These are phyloP conservation scores for Saimiri boliviensis DNA, from an alignment of 2,113 vertebrate genomes.

Conservation along the genomic window DNA sequence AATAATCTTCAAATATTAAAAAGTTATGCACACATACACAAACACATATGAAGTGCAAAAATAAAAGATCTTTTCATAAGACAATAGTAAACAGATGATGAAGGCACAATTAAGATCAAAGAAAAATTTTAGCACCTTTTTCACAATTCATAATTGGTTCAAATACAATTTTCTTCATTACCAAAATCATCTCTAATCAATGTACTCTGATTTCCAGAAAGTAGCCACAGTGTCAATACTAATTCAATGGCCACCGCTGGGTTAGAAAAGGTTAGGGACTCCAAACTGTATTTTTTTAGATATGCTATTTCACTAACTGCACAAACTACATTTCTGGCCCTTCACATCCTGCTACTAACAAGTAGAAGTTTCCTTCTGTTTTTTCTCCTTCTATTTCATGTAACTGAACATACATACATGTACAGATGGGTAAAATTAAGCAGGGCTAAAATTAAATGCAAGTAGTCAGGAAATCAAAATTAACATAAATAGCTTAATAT, in stretches of 20 bases:
- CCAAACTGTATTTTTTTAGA: neutral
- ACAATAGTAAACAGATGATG: neutral
- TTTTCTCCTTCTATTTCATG: neutral
- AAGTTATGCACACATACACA: neutral
- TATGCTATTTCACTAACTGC: neutral
- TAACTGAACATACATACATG: neutral
- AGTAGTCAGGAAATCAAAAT: neutral
- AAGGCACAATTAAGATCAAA: neutral
- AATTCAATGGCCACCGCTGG: neutral
- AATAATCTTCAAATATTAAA: conserved; percentile 43
- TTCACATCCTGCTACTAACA: neutral
- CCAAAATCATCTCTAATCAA: conserved; percentile 9
- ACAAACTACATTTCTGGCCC: neutral
- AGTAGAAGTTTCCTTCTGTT: neutral
- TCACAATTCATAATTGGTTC: neutral
- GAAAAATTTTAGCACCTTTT: conserved; percentile 3
- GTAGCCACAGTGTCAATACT: neutral
- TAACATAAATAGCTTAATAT: neutral
- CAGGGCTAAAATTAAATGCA: neutral
- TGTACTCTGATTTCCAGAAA: neutral
- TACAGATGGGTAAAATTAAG: neutral
- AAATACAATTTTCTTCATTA: conserved; percentile 37
- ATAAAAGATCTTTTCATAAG: conserved; percentile 3
- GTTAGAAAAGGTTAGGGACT: neutral
- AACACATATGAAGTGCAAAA: neutral